Percentiles rank a stretch among this genome's conserved stretches.
phyloP scores from a whole-genome alignment of 92 coral and sea anemone genomes.

The Porites lobata region DNA sequence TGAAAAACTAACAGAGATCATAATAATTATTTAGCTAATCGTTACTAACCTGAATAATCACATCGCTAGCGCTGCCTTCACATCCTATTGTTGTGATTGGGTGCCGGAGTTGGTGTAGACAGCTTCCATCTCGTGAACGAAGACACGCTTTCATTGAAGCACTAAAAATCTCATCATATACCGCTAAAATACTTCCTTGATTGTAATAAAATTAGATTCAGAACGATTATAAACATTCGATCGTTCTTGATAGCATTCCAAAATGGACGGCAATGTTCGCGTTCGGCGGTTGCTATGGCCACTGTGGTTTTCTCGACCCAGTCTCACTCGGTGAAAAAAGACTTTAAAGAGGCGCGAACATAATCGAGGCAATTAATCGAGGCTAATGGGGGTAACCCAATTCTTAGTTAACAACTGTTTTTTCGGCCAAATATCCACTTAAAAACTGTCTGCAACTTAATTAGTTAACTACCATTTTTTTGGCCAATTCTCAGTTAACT shows the following conservation, averaged over 20 bases:
- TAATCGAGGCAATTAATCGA: too few relatives aligned
- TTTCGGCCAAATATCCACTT: too few relatives aligned
- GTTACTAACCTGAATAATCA: slow-evolving; percentile 64
- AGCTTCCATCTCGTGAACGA: slow-evolving; percentile 76
- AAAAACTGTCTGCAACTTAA: too few relatives aligned
- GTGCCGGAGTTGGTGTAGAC: slow-evolving; percentile 65
- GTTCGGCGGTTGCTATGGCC: slow-evolving; percentile 43
- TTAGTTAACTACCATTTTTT: too few relatives aligned
- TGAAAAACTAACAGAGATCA: background rate
- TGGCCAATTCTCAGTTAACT: too few relatives aligned
- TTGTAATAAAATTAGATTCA: background rate
- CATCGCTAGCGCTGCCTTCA: slow-evolving; percentile 70
- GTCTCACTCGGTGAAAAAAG: too few relatives aligned
- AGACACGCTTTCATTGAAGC: slow-evolving; percentile 79
- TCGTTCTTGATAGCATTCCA: slow-evolving; percentile 13
- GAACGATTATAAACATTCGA: slow-evolving; percentile 15
- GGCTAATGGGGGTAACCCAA: too few relatives aligned
- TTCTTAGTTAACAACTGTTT: too few relatives aligned
- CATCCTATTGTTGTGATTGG: slow-evolving; percentile 77
- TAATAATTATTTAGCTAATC: background rate
- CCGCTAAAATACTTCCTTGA: background rate
- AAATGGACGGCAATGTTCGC: slow-evolving; percentile 41
- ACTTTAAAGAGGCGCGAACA: too few relatives aligned
- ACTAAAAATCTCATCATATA: background rate
- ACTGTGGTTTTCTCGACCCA: background rate